Evolutionary conservation across 2,797 vertebrate species (phyloP).

Genomic region (Anabas testudineus): DNA sequence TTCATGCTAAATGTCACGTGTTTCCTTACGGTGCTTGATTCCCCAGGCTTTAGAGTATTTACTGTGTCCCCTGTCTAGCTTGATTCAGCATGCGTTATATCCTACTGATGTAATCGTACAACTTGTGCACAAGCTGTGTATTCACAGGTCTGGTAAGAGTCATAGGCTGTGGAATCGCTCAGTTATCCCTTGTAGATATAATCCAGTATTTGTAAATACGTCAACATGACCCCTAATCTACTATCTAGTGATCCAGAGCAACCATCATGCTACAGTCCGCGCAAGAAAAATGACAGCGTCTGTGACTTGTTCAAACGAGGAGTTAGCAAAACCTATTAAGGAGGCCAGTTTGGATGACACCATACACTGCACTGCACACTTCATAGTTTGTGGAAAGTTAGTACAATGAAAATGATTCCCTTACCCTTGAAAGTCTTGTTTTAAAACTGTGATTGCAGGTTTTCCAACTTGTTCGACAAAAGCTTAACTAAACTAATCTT

Average conservation of each 20-base stretch:
- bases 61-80: conserved; percentile 28
- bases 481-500: too few species aligned
- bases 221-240: neutral
- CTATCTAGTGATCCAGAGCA: too few species aligned
- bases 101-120: neutral
- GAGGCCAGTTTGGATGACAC: neutral
- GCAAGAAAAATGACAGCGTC: neutral
- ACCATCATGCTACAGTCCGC: too few species aligned
- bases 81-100: conserved; percentile 21
- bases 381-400: neutral
- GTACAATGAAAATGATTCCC: neutral
- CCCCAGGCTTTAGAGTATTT: conserved; percentile 43
- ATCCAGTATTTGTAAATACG: neutral
- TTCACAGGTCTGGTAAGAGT: neutral
- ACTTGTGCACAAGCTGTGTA: neutral
- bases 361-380: neutral
- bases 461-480: too few species aligned
- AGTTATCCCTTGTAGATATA: neutral
- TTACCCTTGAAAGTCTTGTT: too few species aligned
- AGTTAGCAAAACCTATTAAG: neutral
- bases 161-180: neutral
- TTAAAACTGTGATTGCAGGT: too few species aligned
- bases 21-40: conserved; percentile 50
- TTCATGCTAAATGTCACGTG: conserved; percentile 76
- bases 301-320: neutral